phyloP scores from a whole-genome alignment of 2,797 vertebrate genomes.

The Rallus crepitans region DNA sequence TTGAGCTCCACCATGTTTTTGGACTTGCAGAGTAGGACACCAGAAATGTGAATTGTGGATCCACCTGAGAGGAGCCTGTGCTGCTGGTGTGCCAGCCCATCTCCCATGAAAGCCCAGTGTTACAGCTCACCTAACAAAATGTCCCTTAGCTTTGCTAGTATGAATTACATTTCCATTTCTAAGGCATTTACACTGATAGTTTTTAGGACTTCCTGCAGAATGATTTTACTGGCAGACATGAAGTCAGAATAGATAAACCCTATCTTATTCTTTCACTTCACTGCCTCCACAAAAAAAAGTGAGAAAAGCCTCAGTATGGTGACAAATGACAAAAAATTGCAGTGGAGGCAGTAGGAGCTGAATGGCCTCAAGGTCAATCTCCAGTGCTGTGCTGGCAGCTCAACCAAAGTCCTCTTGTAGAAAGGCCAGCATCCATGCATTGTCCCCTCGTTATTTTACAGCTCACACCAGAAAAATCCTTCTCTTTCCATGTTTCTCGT shows the following conservation, averaged over 20 bases:
- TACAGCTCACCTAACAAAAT: background rate
- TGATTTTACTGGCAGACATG: constrained; percentile 1
- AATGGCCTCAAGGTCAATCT: background rate
- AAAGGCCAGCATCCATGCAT: background rate
- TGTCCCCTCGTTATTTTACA: background rate
- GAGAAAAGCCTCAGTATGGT: background rate
- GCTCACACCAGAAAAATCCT: background rate
- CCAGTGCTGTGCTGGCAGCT: background rate
- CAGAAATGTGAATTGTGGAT: background rate
- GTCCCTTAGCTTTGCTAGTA: background rate
- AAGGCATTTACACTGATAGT: constrained; percentile 7
- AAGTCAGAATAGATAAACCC: background rate
- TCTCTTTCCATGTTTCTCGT: background rate
- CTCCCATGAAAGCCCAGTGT: background rate
- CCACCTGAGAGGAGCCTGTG: background rate
- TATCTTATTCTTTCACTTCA: background rate
- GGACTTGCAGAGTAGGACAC: background rate
- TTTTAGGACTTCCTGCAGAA: constrained; percentile 59
- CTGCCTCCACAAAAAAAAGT: background rate
- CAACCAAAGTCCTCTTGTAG: background rate
- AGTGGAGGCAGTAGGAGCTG: background rate
- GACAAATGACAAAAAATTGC: background rate
- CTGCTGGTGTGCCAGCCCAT: background rate
- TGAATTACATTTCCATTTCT: constrained; percentile 15
- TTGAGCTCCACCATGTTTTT: background rate